Evolutionary conservation across 2,888 invertebrate species (phyloP), one percentile per base, ranked within the genome.

Genomic region (Balanococcus diminutus): DNA sequence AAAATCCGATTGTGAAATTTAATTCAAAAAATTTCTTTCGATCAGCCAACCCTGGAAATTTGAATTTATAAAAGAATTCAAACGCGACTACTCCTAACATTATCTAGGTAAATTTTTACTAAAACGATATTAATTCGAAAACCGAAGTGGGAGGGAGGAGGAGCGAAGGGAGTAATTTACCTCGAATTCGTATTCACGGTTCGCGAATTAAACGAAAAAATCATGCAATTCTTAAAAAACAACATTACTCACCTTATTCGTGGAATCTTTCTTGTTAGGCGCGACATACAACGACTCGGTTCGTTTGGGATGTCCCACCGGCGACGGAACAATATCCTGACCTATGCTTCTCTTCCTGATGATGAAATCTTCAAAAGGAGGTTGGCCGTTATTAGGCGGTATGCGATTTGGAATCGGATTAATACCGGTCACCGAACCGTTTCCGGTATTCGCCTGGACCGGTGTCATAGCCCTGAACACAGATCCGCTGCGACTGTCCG

Each of bases 311-410:
- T 96, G 96, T 89, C 94, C 94, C 85, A 89, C 88, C 87, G 93
- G 94, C 88, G 96, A 96, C 87, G 96, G 96, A 89, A 96, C 93
- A 90, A 96, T 96, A 90, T 96, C 96, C 91, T 96, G 96, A 87
- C 96, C 96, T 86, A 96, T 92, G 88, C 92, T 94, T 89, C 95
- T 92, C 90, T 96, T 95, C 89, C 95, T 92, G 89, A 96, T 90
- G 87, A 96, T 92, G 85, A 95, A 94, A 86, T 96, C 96, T 90
- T 96, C 96, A 90, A 96, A 96, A 61, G 95, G 95, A 88, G 92
- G 93, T 28, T 75, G 84, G 42, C 46, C 42, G 9, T 31, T 72
- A 39, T 31, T 72, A 5, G 84, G 8, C 8, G 84, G 42, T 9
- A 75, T 31, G 8, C 75, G 72, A 31, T 36, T 72, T 16, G 46